These are phyloP conservation scores for Plutomurus gul DNA, from an alignment of 1,140 invertebrate species.

Conservation along the genomic window DNA sequence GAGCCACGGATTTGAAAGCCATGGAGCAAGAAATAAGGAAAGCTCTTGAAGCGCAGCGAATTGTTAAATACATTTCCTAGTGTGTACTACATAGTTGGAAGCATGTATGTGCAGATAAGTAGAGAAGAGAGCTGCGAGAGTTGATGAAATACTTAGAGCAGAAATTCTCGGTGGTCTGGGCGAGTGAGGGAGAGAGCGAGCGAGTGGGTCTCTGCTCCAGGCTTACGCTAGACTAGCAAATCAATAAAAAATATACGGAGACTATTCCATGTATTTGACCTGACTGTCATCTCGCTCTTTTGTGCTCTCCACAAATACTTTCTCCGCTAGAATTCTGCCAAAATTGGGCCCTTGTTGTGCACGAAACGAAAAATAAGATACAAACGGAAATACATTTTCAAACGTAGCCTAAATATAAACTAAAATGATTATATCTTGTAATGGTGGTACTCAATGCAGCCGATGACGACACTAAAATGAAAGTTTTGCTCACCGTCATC, in stretches of 20 bases:
- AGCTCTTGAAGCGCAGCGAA: conserved; percentile 18
- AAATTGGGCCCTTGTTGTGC: too few relatives aligned
- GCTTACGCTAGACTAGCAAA: neutral
- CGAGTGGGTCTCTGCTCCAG: neutral
- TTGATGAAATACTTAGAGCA: neutral
- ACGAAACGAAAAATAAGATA: too few relatives aligned
- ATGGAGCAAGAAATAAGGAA: neutral
- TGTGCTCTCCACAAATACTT: neutral
- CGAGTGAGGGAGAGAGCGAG: neutral
- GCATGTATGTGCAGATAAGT: too few relatives aligned
- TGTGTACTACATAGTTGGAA: neutral
- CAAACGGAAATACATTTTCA: too few relatives aligned
- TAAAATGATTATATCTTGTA: too few relatives aligned
- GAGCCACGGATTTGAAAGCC: neutral
- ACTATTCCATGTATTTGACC: neutral
- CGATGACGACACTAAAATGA: too few relatives aligned
- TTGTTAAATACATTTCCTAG: conserved; percentile 15
- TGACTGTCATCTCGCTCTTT: neutral
- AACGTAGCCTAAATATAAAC: too few relatives aligned
- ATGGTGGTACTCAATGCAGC: too few relatives aligned
- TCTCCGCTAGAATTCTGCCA: neutral
- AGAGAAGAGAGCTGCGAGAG: neutral
- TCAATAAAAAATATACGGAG: conserved; percentile 11
- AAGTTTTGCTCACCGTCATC: too few relatives aligned
- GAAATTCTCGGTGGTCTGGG: neutral